phyloP scores from a whole-genome alignment of 2,797 vertebrate genomes.

The Salmo trutta region DNA sequence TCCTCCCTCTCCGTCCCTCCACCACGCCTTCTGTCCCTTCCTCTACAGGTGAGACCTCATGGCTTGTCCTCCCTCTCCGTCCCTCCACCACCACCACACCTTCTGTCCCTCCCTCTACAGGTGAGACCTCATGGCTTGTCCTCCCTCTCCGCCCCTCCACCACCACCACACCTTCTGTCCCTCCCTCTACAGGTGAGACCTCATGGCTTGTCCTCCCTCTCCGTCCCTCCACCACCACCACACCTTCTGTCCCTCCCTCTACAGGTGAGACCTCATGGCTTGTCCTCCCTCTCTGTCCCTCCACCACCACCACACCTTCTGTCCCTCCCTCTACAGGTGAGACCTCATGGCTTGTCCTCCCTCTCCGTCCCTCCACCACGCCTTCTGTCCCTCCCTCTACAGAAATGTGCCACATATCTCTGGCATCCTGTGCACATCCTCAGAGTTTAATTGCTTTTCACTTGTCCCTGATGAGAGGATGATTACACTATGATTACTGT shows the following conservation, averaged over 20 bases:
- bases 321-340: no score
- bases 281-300: no score
- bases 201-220: no score
- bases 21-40: no score
- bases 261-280: neutral
- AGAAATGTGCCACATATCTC: neutral
- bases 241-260: neutral
- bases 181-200: neutral
- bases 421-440: slow-evolving; percentile 11
- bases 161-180: neutral
- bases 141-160: no score
- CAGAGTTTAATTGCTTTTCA: slow-evolving; percentile 34
- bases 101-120: neutral
- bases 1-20: neutral
- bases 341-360: no score
- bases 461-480: slow-evolving; percentile 4
- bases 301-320: no score
- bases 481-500: slow-evolving; percentile 23
- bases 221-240: neutral
- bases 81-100: neutral
- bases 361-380: neutral
- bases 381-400: neutral
- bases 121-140: no score
- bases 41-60: neutral
- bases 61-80: no score